Evolutionary conservation across 2,797 vertebrate species (phyloP), one percentile per base, ranked within the genome.

Genomic region (Cetoscarus ocellatus): DNA sequence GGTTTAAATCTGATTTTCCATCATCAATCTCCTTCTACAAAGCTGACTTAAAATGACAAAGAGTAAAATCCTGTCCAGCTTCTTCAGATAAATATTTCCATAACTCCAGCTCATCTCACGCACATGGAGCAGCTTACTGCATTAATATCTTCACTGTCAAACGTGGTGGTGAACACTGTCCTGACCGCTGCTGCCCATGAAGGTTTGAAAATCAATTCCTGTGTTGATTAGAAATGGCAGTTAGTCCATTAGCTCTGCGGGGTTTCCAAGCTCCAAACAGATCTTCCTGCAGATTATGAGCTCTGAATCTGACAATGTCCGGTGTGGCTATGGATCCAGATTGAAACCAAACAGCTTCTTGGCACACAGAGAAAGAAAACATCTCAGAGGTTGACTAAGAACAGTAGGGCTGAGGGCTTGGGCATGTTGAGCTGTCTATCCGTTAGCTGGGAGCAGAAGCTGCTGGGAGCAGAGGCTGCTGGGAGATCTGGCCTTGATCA

Each of bases 261-360:
- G 91, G 82, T 84, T 90, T 89, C 85, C 86, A 84, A 91, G 82
- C 75, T 60, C 76, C 66, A 62, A 84, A 75, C 86, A 79, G 91
- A 90, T 92, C 87, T 78, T 39, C 18, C 50, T 59, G 70, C 81
- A 89, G 91, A 91, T 93, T 89, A 87, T 60, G 78, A 82, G 67
- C 60, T 75, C 57, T 45, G 57, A 89, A 86, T 84, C 84, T 86
- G 91, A 92, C 87, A 85, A 75, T 43, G 87, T 92, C 88, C 81
- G 72, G 83, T 74, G 65, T 53, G 83, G 85, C 86, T 88, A 74
- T 65, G 77, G 87, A 87, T 87, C 82, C 64, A 84, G 92, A 91
- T 82, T 82, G 92, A 92, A 92, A 88, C 75, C 89, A 82, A 91
- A 84, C 88, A 84, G 89, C 52, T 87, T 88, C 84, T 93, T 93